Percentiles rank a stretch among this genome's conserved stretches.
phyloP scores from a whole-genome alignment of 1,140 invertebrate genomes.

The Tetraneura akinire region DNA sequence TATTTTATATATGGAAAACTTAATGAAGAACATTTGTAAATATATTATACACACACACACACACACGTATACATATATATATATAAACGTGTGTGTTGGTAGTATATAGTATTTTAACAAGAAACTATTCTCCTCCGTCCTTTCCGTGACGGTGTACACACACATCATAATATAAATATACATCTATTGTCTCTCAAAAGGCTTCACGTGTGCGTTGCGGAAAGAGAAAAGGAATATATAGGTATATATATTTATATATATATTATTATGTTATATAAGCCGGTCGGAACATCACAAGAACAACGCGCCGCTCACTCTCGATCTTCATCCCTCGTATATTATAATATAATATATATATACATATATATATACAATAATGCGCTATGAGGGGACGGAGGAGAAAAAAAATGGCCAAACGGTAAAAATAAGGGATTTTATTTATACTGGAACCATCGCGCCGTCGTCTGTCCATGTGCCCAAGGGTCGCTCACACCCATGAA shows the following conservation, averaged over 20 bases:
- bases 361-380: not conserved
- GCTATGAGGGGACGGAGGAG: slow-evolving; percentile 1
- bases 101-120: slow-evolving; percentile 12
- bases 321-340: not conserved
- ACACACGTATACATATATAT: not conserved
- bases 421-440: slow-evolving; percentile 24
- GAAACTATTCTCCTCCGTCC: not conserved
- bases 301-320: not conserved
- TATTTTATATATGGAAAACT: slow-evolving; percentile 22
- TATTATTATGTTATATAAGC: not conserved
- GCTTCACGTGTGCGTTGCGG: not conserved
- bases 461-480: no score
- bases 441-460: not conserved
- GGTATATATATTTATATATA: no score
- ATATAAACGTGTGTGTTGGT: not conserved
- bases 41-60: no score
- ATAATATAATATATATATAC: not conserved
- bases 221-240: not conserved
- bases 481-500: no score
- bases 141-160: not conserved
- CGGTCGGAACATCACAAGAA: slow-evolving; percentile 23
- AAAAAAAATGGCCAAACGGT: not conserved
- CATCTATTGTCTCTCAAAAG: not conserved
- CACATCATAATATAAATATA: not conserved
- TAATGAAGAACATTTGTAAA: slow-evolving; percentile 26